Conservation (phyloP, 2,888 invertebrate species). For the Adelphocoris suturalis region DNA sequence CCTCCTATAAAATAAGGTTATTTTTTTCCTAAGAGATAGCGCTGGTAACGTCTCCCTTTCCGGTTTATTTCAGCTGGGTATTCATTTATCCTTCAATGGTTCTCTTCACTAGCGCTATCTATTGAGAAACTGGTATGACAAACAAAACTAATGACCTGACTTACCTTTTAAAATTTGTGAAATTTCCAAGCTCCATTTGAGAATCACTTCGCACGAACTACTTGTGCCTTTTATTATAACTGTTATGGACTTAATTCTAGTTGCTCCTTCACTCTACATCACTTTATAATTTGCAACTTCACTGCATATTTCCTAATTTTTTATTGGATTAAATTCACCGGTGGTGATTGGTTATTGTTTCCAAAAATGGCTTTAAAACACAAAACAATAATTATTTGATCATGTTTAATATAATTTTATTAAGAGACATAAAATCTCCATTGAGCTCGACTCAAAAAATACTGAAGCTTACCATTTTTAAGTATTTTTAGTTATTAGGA, state of each 20-base stretch:
- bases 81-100: no score
- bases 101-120: no score
- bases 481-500: conserved; percentile 63
- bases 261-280: not conserved
- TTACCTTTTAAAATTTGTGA: not conserved
- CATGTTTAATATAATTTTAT: not conserved
- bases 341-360: conserved; percentile 39
- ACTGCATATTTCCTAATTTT: not conserved
- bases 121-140: no score
- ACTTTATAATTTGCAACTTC: not conserved
- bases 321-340: not conserved
- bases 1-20: no score
- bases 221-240: conserved; percentile 27
- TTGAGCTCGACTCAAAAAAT: conserved; percentile 43
- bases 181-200: not conserved
- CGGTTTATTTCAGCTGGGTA: no score
- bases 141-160: no score
- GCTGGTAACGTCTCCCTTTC: no score
- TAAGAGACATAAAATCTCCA: conserved; percentile 16
- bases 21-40: no score
- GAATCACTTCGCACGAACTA: not conserved
- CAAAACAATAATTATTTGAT: not conserved
- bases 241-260: not conserved
- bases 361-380: conserved; percentile 17
- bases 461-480: conserved; percentile 66